Evolutionary conservation across 2,888 invertebrate species (phyloP), one percentile per base, ranked within the genome.

Genomic region (Sisyra terminalis): DNA sequence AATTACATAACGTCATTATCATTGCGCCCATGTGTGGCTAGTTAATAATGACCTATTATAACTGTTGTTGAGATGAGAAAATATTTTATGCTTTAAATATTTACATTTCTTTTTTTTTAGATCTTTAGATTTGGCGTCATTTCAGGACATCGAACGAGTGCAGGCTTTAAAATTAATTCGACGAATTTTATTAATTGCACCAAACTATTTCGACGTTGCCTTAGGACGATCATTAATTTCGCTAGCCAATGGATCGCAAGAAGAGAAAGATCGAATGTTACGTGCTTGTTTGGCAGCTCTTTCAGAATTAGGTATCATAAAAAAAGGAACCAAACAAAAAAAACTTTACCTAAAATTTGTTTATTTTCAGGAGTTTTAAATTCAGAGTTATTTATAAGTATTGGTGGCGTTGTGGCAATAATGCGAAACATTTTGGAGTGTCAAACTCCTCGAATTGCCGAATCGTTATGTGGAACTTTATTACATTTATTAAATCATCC

Each of bases 101-200:
- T 32, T n/a, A 32, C n/a, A 13, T 32, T 32, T 32, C 14, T 5
- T n/a, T 41, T 11, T 24, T 13, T 29, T 24, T 51, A 85, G 89
- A 55, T 90, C 89, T 49, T 73, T 96, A 58, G 96, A 96, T 65
- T 67, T 94, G 47, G 24, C 24, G 7, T 24, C 24, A 24, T 24
- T 24, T 24, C 24, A 24, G 5, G 24, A 24, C 7, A 78, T 88
- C 51, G 96, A 94, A 61, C 73, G 93, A 35, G 77, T 89, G 42
- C 94, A 94, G 64, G 92, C 89, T 1, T 67, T 94, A 52, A 80
- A 92, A 53, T 73, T 96, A 46, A 82, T 88, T 44, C 67, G 87
- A 40, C 71, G 72, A 57, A 71, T 84, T 51, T 60, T 84, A 39
- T 70, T 67, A 53, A 67, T 72, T 55, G 69, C 73, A 29, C 78